phyloP scores from a whole-genome alignment of 2,797 vertebrate genomes.

The Pangasius mekongensis region DNA sequence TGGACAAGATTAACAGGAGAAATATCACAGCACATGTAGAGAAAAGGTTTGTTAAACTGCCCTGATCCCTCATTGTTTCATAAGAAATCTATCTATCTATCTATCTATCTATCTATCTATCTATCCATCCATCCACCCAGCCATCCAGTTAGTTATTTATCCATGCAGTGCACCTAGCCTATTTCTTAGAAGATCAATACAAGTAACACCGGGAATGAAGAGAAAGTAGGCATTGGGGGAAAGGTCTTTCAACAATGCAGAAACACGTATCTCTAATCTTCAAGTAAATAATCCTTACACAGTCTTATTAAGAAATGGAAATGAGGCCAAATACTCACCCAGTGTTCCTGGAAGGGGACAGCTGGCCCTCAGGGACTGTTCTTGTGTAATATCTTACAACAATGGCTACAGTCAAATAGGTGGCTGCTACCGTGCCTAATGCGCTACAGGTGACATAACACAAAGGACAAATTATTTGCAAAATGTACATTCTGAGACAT shows the following conservation, averaged over 20 bases:
- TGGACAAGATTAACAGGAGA: neutral
- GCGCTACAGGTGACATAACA: constrained; percentile 71
- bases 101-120: neutral
- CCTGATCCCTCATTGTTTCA: neutral
- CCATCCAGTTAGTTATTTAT: neutral
- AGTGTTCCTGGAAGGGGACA: constrained; percentile 58
- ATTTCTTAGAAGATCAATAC: neutral
- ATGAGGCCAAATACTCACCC: constrained; percentile 71
- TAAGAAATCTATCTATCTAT: neutral
- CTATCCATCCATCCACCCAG: neutral
- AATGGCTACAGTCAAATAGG: constrained; percentile 86
- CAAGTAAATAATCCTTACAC: constrained; percentile 5
- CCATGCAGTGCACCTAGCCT: neutral
- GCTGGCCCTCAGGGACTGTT: constrained; percentile 58
- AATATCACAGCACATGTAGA: neutral
- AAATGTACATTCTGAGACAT: neutral
- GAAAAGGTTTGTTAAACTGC: neutral
- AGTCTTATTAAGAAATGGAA: neutral
- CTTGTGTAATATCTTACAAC: constrained; percentile 81
- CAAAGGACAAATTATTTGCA: neutral
- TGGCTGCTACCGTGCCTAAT: constrained; percentile 88
- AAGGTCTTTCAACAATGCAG: neutral
- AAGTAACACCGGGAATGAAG: neutral
- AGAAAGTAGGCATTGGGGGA: neutral
- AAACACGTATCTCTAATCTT: neutral